Evolutionary conservation across 2,113 vertebrate genomes (phyloP).

Genomic region (Brachionichthys hirsutus): DNA sequence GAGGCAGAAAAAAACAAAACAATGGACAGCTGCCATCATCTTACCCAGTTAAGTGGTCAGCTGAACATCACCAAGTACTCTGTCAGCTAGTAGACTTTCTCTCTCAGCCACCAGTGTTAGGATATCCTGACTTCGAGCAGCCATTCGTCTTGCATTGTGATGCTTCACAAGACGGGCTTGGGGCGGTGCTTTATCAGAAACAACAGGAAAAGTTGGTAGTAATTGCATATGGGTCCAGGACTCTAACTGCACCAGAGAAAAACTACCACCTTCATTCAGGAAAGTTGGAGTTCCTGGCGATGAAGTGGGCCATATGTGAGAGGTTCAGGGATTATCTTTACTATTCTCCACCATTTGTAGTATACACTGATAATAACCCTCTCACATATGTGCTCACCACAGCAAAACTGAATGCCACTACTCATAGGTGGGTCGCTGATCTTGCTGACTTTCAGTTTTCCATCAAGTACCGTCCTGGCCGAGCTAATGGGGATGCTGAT

Average conservation of each 20-base stretch:
- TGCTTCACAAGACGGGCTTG: neutral
- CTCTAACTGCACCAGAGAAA: neutral
- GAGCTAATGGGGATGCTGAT: constrained; percentile 1
- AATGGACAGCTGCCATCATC: neutral
- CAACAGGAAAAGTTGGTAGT: neutral
- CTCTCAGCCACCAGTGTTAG: neutral
- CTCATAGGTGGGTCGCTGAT: constrained; percentile 1
- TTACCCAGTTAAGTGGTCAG: neutral
- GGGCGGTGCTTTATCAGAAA: neutral
- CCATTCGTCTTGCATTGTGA: constrained; percentile 2
- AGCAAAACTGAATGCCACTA: constrained; percentile 2
- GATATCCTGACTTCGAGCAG: constrained; percentile 1
- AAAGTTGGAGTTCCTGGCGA: neutral
- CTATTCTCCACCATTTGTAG: constrained; percentile 11
- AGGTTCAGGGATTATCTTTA: neutral
- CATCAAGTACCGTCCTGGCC: neutral
- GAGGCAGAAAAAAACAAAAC: neutral
- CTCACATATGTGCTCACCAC: constrained; percentile 23
- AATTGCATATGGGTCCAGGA: neutral
- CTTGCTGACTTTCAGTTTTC: constrained; percentile 1
- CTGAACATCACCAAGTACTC: neutral
- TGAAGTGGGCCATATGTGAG: constrained; percentile 3
- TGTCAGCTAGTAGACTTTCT: neutral
- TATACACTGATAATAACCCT: neutral
- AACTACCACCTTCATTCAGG: constrained; percentile 1